These are phyloP conservation scores for Octopus sinensis DNA, from an alignment of 1,140 invertebrate species.

Conservation along the genomic window DNA sequence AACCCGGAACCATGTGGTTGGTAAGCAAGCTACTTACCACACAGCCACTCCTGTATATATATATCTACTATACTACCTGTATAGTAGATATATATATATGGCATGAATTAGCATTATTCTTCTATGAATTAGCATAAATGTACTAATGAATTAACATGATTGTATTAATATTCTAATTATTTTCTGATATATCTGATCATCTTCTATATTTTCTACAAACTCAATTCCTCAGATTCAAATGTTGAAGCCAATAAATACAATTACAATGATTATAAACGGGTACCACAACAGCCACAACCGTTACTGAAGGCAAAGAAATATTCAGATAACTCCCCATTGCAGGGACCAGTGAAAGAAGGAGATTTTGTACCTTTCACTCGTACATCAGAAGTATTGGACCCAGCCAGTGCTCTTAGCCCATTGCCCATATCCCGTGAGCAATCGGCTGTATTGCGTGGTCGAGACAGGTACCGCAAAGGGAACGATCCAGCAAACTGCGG, in stretches of 20 bases:
- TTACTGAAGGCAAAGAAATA: background rate
- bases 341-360: constrained; percentile 28
- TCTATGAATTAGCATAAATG: too few relatives aligned
- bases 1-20: too few relatives aligned
- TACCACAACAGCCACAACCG: background rate
- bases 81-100: too few relatives aligned
- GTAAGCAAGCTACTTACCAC: too few relatives aligned
- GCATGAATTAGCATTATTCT: too few relatives aligned
- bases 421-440: constrained; percentile 52
- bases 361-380: constrained; percentile 55
- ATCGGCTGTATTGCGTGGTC: constrained; percentile 45
- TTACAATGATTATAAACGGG: background rate
- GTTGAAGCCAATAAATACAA: background rate
- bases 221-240: too few relatives aligned
- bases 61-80: too few relatives aligned
- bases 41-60: too few relatives aligned
- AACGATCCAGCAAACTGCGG: constrained; percentile 51
- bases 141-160: too few relatives aligned
- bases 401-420: constrained; percentile 46
- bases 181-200: too few relatives aligned
- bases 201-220: too few relatives aligned
- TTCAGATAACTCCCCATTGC: background rate
- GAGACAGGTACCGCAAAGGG: constrained; percentile 48
- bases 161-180: too few relatives aligned
- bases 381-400: constrained; percentile 53